A percentile compares a stretch with the other conserved stretches of the same genome.
phyloP scores from a whole-genome alignment of 2,113 vertebrate genomes.

The Puma concolor region DNA sequence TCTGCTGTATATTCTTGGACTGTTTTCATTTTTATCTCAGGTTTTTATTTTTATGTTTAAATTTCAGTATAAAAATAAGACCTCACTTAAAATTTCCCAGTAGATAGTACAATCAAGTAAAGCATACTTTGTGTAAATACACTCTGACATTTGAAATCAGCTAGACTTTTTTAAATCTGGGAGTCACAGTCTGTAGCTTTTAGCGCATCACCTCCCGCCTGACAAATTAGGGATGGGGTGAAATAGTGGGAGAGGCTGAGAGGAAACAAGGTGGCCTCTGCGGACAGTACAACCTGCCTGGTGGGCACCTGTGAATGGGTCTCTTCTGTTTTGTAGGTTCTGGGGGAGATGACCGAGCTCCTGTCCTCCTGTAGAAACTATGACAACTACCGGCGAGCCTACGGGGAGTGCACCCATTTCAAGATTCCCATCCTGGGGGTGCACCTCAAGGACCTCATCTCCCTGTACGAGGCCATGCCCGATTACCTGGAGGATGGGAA shows the following conservation, averaged over 20 bases:
- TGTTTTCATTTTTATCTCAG: not conserved
- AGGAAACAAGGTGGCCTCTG: not conserved
- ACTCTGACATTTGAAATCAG: not conserved
- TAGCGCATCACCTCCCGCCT: not conserved
- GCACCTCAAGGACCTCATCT: conserved; percentile 97
- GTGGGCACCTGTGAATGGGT: not conserved
- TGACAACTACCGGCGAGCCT: conserved; percentile 95
- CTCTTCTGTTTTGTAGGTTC: conserved; percentile 85
- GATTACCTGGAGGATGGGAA: conserved; percentile 94
- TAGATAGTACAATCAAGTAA: not conserved
- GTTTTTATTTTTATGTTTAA: not conserved
- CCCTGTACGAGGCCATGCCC: conserved; percentile 95
- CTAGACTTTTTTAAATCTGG: not conserved
- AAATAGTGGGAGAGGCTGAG: not conserved
- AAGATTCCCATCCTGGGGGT: conserved; percentile 98
- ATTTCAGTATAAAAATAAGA: not conserved
- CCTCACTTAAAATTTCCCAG: not conserved
- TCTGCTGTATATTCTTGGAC: not conserved
- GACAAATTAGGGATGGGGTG: not conserved
- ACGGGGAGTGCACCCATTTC: conserved; percentile 91
- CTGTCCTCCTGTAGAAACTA: conserved; percentile 96
- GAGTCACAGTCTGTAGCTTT: not conserved
- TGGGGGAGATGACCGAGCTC: conserved; percentile 97
- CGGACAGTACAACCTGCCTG: not conserved
- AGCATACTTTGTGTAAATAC: not conserved